Evolutionary conservation across 2,113 vertebrate genomes (phyloP).

Genomic region (Nycticorax nycticorax): DNA sequence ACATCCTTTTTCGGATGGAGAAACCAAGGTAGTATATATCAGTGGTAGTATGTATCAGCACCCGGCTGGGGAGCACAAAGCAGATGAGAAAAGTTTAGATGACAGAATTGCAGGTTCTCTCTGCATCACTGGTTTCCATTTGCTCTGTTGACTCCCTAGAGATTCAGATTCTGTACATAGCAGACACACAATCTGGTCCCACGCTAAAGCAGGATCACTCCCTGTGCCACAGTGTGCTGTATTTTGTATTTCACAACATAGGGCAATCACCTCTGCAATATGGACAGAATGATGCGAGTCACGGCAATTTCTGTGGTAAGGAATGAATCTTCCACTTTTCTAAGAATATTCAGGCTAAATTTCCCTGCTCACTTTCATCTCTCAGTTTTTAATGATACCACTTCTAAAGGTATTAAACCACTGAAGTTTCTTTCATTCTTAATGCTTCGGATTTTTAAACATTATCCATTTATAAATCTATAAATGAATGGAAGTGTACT

Average conservation of each 20-base stretch:
- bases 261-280: background rate
- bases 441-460: background rate
- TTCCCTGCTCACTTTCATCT: background rate
- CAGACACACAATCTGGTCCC: background rate
- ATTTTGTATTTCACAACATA: background rate
- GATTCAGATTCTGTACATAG: background rate
- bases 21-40: background rate
- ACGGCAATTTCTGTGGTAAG: background rate
- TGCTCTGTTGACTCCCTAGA: background rate
- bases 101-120: background rate
- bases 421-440: background rate
- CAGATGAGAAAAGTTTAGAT: background rate
- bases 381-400: background rate
- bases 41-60: background rate
- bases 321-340: background rate
- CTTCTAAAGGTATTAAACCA: background rate
- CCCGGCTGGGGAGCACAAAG: background rate
- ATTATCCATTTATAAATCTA: background rate
- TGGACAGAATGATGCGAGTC: background rate
- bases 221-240: background rate
- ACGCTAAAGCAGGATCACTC: background rate
- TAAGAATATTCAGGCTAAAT: background rate
- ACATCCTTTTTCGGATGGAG: background rate
- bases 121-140: constrained; percentile 14
- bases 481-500: background rate